Evolutionary conservation across 2,113 vertebrate species (phyloP).

Genomic region (Mesocricetus auratus): DNA sequence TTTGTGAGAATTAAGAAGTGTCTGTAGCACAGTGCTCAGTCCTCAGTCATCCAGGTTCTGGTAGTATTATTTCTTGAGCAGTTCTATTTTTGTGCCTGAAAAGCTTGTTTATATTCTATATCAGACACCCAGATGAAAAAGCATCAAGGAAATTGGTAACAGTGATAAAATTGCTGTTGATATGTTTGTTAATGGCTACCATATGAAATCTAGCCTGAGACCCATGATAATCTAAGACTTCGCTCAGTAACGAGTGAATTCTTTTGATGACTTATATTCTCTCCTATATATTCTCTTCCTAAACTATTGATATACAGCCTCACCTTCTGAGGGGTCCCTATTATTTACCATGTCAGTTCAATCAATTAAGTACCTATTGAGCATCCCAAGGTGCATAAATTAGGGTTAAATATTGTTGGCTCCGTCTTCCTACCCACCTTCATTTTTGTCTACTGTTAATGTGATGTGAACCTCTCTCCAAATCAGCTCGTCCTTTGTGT

Average conservation of each 20-base stretch:
- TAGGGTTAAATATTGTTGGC: not conserved
- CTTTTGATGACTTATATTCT: not conserved
- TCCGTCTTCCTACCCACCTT: not conserved
- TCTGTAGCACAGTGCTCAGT: not conserved
- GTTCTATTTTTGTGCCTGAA: not conserved
- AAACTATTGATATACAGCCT: not conserved
- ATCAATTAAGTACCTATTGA: conserved; percentile 7
- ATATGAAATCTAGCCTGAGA: conserved; percentile 2
- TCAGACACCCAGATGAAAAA: conserved; percentile 3
- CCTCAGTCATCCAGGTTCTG: not conserved
- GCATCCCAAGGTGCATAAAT: not conserved
- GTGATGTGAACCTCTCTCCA: not conserved
- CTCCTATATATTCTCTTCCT: not conserved
- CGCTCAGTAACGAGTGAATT: conserved; percentile 13
- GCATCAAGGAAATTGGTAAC: conserved; percentile 41
- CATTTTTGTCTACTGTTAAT: not conserved
- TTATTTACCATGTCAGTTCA: not conserved
- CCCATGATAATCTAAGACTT: not conserved
- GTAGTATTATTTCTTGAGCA: not conserved
- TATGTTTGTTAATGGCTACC: not conserved
- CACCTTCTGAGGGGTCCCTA: not conserved
- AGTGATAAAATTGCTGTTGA: not conserved
- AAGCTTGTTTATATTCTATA: conserved; percentile 18
- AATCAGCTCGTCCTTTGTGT: not conserved
- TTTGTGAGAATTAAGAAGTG: conserved; percentile 23